Percentiles rank a stretch among this genome's conserved stretches.
phyloP scores from a whole-genome alignment of 2,113 vertebrate species.

The Puffinus mauretanicus region DNA sequence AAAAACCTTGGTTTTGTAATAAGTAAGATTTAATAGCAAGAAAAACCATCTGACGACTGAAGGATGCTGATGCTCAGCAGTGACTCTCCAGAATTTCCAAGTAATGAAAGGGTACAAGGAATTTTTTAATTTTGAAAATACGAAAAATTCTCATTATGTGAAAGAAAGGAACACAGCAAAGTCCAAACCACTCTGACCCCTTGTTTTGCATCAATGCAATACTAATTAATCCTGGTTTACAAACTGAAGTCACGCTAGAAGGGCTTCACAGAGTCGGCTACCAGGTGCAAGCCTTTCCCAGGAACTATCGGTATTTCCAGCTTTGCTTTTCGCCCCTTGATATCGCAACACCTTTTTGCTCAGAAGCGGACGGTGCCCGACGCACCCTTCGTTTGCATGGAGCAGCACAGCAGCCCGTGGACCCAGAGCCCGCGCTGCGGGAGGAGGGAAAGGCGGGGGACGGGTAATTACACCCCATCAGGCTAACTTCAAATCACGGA shows the following conservation, averaged over 20 bases:
- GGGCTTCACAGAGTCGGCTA: background rate
- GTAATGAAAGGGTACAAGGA: background rate
- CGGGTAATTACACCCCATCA: background rate
- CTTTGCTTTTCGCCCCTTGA: background rate
- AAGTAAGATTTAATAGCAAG: background rate
- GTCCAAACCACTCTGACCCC: background rate
- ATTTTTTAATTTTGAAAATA: background rate
- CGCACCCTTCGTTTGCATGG: fast-evolving
- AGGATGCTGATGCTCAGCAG: background rate
- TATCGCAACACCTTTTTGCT: background rate
- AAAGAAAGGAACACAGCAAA: background rate
- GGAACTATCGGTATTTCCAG: background rate
- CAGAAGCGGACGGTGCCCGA: background rate
- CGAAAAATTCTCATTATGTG: background rate
- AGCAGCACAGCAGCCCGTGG: background rate
- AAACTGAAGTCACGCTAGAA: background rate
- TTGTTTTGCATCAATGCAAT: background rate
- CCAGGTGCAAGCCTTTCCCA: background rate
- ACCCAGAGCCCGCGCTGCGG: background rate
- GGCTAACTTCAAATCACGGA: too few species aligned
- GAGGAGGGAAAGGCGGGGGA: background rate
- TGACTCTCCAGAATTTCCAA: background rate
- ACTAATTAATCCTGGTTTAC: background rate
- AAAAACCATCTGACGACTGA: background rate
- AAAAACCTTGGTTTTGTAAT: background rate